Evolutionary conservation across 2,113 vertebrate species (phyloP), one percentile per base, ranked within the genome.

Genomic region (Ursus arctos): DNA sequence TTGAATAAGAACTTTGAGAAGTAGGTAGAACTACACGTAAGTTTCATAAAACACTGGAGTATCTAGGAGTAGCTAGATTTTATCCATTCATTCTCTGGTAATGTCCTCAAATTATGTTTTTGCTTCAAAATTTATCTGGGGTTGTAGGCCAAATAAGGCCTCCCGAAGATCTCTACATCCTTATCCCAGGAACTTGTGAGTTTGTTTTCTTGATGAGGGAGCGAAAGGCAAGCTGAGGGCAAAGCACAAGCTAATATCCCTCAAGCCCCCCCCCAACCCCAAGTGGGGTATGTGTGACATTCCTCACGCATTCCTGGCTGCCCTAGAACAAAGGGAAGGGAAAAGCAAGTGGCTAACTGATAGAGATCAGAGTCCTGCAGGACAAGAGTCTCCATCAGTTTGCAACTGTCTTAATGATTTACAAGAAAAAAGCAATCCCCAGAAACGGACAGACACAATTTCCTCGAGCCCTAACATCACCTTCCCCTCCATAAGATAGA

Each of bases 1-100:
- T 95, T 85, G 51, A 91, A 55, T 49, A 91, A 74, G 67, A 80
- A 84, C 49, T 59, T 88, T 67, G 47, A 85, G 55, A 74, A 85
- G 11, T 55, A 51, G 9, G 1, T 16, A 84, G 36, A 76, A 77
- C n/a, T 92, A 40, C 4, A 51, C 24, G 2, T 24, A 49, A 22
- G 0, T 94, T 53, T 87, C n/a, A 87, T 22, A 79, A 72, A 94
- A 69, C 31, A 47, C 11, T 40, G 69, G 1, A 53, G 3, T 86
- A 53, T 47, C 15, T 55, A 76, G 1, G 8, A 69, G 3, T 84
- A 84, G 31, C 7, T 83, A 31, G 1, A 63, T 80, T 83, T 85
- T 43, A 15, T 63, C 26, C 4, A n/a, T 86, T 49, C 4, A 22
- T 91, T 95, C 4, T 33, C n/a, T 93, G 22, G 0, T 69, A 55